Percentiles rank a stretch among this genome's conserved stretches.
These are phyloP conservation scores for Mustela lutreola DNA, from an alignment of 2,113 vertebrate species.

Conservation along the genomic window DNA sequence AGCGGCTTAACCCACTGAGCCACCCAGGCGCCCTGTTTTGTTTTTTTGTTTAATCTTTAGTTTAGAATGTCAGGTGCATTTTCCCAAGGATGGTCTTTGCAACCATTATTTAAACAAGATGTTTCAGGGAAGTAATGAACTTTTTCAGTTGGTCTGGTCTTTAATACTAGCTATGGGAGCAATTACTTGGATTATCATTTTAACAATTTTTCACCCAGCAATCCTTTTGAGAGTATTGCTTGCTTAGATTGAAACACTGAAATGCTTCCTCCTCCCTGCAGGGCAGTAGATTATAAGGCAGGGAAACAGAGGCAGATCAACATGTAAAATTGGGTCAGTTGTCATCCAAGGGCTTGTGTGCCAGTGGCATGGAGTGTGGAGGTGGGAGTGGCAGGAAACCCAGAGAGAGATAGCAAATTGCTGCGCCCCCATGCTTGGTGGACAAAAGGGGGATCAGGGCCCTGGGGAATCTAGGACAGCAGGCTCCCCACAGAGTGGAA, in stretches of 20 bases:
- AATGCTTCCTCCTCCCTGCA: slow-evolving; percentile 58
- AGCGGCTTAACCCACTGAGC: too few relatives aligned
- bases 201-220: slow-evolving; percentile 75
- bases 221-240: slow-evolving; percentile 77
- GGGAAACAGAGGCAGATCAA: slow-evolving; percentile 47
- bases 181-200: slow-evolving; percentile 80
- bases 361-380: neutral
- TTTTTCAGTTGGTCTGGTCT: slow-evolving; percentile 69
- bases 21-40: too few relatives aligned
- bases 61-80: slow-evolving; percentile 61
- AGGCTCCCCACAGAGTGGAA: neutral
- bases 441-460: neutral
- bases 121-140: slow-evolving; percentile 67
- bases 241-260: slow-evolving; percentile 75
- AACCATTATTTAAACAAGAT: slow-evolving; percentile 67
- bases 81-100: slow-evolving; percentile 62
- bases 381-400: neutral
- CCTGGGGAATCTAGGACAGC: neutral
- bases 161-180: slow-evolving; percentile 68
- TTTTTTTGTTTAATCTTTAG: slow-evolving; percentile 61
- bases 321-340: slow-evolving; percentile 63
- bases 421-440: neutral
- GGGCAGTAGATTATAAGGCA: slow-evolving; percentile 73
- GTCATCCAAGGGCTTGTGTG: neutral
- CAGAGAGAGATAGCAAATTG: neutral